Evolutionary conservation across 2,888 invertebrate species (phyloP).

Genomic region (Melipona beecheii): DNA sequence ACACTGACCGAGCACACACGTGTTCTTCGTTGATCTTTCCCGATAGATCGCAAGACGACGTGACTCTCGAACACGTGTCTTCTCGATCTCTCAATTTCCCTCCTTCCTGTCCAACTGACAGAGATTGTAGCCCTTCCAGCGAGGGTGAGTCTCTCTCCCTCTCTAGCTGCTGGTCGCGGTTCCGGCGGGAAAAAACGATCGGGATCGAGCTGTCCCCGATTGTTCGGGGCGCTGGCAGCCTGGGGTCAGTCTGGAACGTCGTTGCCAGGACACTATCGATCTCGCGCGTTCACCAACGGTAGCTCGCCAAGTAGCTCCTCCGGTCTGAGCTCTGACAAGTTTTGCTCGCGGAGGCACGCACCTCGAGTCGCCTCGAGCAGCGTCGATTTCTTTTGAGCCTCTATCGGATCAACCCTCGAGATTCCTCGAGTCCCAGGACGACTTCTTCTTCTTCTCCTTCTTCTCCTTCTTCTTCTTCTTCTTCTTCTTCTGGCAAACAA

Average conservation of each 20-base stretch:
- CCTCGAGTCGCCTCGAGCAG: background rate
- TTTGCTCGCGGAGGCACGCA: conserved; percentile 24
- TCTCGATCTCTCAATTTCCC: conserved; percentile 36
- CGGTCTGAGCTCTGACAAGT: background rate
- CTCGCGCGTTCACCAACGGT: conserved; percentile 53
- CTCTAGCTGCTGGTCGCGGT: no score
- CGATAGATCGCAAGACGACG: conserved; percentile 47
- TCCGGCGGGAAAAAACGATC: conserved; percentile 23
- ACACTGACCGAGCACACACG: conserved; percentile 62
- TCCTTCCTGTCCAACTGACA: background rate
- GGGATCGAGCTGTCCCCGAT: conserved; percentile 29
- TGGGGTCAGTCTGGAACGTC: conserved; percentile 71
- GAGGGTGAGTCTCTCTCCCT: no score
- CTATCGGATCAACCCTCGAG: no score
- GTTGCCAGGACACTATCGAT: conserved; percentile 82
- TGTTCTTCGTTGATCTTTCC: background rate
- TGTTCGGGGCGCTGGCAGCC: background rate
- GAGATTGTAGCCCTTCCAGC: no score
- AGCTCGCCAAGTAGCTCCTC: conserved; percentile 27
- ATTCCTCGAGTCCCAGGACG: no score
- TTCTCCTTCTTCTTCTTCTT: no score
- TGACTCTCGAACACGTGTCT: conserved; percentile 19
- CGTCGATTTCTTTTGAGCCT: background rate
- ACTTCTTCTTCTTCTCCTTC: no score
- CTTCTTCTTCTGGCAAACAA: background rate